phyloP scores from a whole-genome alignment of 92 coral and sea anemone species.

The Desmophyllum pertusum region DNA sequence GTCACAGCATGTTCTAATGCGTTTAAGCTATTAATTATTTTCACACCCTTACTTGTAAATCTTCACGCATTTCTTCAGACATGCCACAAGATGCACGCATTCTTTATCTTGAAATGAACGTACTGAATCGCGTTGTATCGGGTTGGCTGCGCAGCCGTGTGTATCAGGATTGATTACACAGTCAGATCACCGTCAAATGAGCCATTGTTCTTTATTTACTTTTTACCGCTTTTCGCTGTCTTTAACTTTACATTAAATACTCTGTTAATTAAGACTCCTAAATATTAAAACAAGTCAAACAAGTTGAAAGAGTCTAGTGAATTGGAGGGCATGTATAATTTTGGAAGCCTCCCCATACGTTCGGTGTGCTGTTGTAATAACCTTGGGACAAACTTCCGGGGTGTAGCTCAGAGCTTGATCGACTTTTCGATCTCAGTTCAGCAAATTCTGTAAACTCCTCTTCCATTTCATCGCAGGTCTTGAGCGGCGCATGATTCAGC shows the following conservation, averaged over 20 bases:
- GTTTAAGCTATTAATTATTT: background rate
- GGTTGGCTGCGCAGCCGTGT: background rate
- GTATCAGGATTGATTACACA: no score
- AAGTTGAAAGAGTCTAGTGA: slow-evolving; percentile 1
- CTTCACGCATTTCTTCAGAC: background rate
- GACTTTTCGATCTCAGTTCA: slow-evolving; percentile 65
- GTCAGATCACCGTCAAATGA: background rate
- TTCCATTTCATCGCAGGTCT: slow-evolving; percentile 52
- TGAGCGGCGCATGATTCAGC: slow-evolving; percentile 1
- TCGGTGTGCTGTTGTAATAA: slow-evolving; percentile 9
- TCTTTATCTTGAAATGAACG: background rate
- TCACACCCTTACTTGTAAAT: background rate
- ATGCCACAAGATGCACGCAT: background rate
- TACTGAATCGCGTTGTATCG: background rate
- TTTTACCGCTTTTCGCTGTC: background rate
- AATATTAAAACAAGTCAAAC: background rate
- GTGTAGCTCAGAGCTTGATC: slow-evolving; percentile 30
- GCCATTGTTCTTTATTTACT: background rate
- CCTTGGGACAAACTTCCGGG: slow-evolving; percentile 1
- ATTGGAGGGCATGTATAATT: slow-evolving; percentile 21
- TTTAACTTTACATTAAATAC: slow-evolving; percentile 29
- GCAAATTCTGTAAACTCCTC: slow-evolving; percentile 85
- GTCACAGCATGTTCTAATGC: background rate
- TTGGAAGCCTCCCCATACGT: slow-evolving; percentile 40
- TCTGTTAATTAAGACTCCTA: slow-evolving; percentile 6